Base-by-base conservation (phyloP, 2,888 invertebrate species). In the Plusia festucae region DNA sequence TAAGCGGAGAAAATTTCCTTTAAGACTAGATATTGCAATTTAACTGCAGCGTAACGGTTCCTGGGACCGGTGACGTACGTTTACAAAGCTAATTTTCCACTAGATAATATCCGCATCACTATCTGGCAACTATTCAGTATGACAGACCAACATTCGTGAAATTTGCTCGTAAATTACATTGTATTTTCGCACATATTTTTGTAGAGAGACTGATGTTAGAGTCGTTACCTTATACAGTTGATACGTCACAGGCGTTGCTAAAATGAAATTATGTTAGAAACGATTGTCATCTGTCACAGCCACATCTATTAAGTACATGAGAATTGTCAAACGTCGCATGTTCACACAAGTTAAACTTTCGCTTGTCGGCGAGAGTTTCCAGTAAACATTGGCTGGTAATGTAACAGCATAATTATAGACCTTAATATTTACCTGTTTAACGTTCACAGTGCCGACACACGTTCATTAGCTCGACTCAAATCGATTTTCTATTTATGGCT, bases 351-450 rank as follows among this genome's bases (percentile, higher is more conserved):
- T 86, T 83, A 82, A 67, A 92, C 93, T 93, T 93, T 93, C 93
- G 89, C 90, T 90, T 18, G 46, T 84, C 89, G 91, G 92, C 90
- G 92, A 89, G 81, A 85, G 84, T 86, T 88, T 83, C 88, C 83
- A 84, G 83, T 84, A 81, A 84, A 85, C 86, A 82, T 81, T 77
- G 79, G 72, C 81, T 73, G 74, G 76, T 81, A 85, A 82, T 82
- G 81, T 85, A 86, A 80, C 82, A 74, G 49, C 64, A 63, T 82
- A 81, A 78, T 79, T 76, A 81, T 79, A 68, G 69, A 80, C 81
- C 80, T 78, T 83, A 83, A 81, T 82, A 84, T 86, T 82, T 82
- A 87, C 84, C 74, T 78, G 84, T 83, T 86, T 82, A 84, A 84
- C 78, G 83, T 85, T 82, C 83, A 85, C 83, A 82, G 78, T 70